Evolutionary conservation across 1,140 invertebrate genomes (phyloP).

Genomic region (Ectropis grisescens): DNA sequence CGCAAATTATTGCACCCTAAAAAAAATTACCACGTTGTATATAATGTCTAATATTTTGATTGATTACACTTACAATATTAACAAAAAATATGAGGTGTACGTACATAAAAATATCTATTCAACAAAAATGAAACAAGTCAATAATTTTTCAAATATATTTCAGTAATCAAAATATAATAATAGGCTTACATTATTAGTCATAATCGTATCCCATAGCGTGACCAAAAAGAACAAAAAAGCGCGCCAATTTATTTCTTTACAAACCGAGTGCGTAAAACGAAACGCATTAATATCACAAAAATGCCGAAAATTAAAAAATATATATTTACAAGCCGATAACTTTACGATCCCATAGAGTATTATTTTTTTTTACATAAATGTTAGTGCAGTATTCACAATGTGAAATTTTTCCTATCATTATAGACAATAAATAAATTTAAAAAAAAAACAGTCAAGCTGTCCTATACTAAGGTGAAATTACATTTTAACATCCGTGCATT

Average conservation of each 20-base stretch:
- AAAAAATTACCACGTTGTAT: no score
- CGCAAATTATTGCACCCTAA: no score
- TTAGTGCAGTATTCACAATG: slow-evolving; percentile 51
- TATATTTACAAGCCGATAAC: slow-evolving; percentile 48
- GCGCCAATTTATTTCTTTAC: no score
- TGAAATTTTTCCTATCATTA: slow-evolving; percentile 17
- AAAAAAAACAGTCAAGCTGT: slow-evolving; percentile 28
- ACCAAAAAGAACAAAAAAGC: slow-evolving; percentile 3
- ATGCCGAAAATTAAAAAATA: slow-evolving; percentile 9
- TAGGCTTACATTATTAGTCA: slow-evolving; percentile 68
- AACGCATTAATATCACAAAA: slow-evolving; percentile 23
- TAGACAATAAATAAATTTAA: slow-evolving; percentile 30
- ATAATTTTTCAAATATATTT: slow-evolving; percentile 60
- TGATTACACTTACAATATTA: no score
- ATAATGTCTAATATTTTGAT: no score
- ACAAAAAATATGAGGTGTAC: no score
- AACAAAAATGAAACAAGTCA: slow-evolving; percentile 37
- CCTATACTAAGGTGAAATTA: slow-evolving; percentile 42
- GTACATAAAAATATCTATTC: no score
- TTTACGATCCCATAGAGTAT: slow-evolving; percentile 45
- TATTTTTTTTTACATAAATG: slow-evolving; percentile 47
- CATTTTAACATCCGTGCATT: slow-evolving; percentile 45
- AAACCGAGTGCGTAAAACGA: no score
- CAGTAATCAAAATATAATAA: slow-evolving; percentile 70
- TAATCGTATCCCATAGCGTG: slow-evolving; percentile 48